These are phyloP conservation scores for Catharus minimus DNA, from an alignment of 2,113 vertebrate genomes.

Conservation along the genomic window DNA sequence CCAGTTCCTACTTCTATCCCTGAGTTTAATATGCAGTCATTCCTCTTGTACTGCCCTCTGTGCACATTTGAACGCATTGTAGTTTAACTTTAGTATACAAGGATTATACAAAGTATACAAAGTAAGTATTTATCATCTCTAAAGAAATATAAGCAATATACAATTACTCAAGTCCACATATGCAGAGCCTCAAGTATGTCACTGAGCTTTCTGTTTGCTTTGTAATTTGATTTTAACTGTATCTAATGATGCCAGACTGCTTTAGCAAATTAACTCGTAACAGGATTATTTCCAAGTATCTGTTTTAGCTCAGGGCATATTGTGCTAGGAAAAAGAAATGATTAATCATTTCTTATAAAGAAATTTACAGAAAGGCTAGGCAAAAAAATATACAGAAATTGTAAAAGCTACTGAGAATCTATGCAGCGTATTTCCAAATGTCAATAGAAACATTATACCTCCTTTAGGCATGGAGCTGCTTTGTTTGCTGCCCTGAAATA, in stretches of 20 bases:
- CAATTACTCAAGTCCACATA: background rate
- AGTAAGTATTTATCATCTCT: background rate
- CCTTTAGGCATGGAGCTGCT: background rate
- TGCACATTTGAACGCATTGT: rapidly evolving
- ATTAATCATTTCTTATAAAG: background rate
- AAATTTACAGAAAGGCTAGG: background rate
- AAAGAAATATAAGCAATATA: background rate
- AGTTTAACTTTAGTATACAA: background rate
- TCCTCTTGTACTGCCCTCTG: background rate
- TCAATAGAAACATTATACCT: background rate
- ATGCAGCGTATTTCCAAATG: background rate
- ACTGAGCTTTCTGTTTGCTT: background rate
- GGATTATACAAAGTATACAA: background rate
- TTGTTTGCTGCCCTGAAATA: background rate
- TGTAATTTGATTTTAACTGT: background rate
- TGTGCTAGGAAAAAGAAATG: background rate
- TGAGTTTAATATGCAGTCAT: background rate
- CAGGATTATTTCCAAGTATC: background rate
- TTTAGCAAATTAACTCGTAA: background rate
- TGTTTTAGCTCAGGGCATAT: background rate
- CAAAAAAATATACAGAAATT: background rate
- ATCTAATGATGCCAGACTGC: background rate
- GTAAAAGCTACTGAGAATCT: background rate
- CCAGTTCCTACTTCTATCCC: background rate
- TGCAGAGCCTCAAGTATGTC: background rate